Evolutionary conservation across 1,140 invertebrate genomes (phyloP).

Genomic region (Venturia canescens): DNA sequence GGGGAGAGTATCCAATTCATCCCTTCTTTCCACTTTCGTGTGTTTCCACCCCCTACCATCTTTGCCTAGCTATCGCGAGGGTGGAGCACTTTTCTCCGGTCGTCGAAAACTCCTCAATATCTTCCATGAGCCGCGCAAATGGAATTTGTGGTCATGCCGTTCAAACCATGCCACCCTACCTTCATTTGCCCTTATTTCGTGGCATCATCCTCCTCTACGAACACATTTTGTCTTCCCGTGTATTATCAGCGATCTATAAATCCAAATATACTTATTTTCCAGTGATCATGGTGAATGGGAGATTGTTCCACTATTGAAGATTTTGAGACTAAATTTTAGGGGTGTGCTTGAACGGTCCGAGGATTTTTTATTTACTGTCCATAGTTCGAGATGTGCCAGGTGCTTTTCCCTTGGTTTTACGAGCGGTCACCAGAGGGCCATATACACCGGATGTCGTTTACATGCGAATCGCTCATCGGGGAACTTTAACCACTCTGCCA

Average conservation of each 20-base stretch:
- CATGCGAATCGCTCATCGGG: slow-evolving; percentile 65
- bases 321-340: background rate
- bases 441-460: slow-evolving; percentile 62
- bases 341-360: background rate
- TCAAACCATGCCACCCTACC: background rate
- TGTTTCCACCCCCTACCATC: background rate
- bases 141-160: slow-evolving; percentile 70
- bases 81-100: background rate
- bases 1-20: background rate
- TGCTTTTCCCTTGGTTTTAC: slow-evolving; percentile 61
- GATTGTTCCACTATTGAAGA: background rate
- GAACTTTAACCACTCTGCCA: slow-evolving; percentile 44
- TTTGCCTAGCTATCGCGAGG: background rate
- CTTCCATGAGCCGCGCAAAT: slow-evolving; percentile 68
- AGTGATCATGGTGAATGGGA: slow-evolving; percentile 28
- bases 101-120: slow-evolving; percentile 56
- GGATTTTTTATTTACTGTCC: background rate
- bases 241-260: background rate
- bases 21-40: background rate
- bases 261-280: slow-evolving; percentile 18
- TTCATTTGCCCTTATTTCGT: slow-evolving; percentile 34
- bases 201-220: slow-evolving; percentile 42
- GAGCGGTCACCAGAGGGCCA: slow-evolving; percentile 63
- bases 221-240: slow-evolving; percentile 34
- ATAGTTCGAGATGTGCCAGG: slow-evolving; percentile 44